A percentile compares a stretch with the other conserved stretches of the same genome.
Evolutionary conservation across 2,113 vertebrate species (phyloP).

Genomic region (Heloderma charlesbogerti): DNA sequence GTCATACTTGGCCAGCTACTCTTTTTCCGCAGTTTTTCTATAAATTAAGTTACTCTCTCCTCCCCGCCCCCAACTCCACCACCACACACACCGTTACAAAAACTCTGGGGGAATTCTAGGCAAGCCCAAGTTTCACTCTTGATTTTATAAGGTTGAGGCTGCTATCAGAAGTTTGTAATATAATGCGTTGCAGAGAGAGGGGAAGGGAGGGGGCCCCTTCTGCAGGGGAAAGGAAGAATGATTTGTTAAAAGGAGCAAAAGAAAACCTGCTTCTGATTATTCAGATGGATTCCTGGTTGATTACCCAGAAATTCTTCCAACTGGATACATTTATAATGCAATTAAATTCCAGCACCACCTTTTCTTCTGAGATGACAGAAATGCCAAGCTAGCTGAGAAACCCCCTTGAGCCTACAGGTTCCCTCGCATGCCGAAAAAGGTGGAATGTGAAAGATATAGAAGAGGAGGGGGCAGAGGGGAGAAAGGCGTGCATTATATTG

Average conservation of each 20-base stretch:
- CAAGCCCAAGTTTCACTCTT: not conserved
- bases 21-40: not conserved
- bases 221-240: not conserved
- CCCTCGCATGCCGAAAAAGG: constrained; percentile 28
- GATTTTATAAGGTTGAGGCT: constrained; percentile 5
- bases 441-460: too few species aligned
- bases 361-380: constrained; percentile 48
- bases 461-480: not conserved
- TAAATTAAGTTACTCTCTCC: accelerated
- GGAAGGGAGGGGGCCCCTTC: not conserved
- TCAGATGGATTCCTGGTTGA: not conserved
- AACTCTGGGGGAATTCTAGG: not conserved
- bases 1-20: not conserved
- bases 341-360: constrained; percentile 40
- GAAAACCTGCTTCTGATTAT: constrained; percentile 31
- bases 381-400: constrained; percentile 39
- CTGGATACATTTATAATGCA: constrained; percentile 21
- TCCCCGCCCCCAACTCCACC: accelerated
- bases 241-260: constrained; percentile 52
- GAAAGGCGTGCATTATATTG: not conserved
- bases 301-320: not conserved
- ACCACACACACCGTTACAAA: not conserved
- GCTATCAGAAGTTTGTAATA: constrained; percentile 25
- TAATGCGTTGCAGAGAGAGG: not conserved
- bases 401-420: not conserved